Evolutionary conservation across 2,113 vertebrate species (phyloP), one percentile per base, ranked within the genome.

Genomic region (Petaurus breviceps): DNA sequence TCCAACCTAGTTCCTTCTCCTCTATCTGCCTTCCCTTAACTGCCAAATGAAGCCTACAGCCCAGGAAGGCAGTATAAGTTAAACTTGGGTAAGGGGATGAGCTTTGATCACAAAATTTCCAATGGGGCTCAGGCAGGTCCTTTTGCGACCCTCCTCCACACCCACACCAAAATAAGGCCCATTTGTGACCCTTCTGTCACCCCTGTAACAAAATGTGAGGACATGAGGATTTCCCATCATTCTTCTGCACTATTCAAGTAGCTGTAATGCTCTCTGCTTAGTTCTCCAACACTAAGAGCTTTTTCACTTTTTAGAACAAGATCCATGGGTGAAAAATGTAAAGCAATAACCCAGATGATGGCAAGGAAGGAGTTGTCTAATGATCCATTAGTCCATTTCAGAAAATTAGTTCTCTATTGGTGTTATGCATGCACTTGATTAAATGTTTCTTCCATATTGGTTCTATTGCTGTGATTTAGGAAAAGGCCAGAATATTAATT

Each of bases 61-160:
- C 98, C 97, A 97, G 97, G 97, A 98, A 98, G 97, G 97, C 98
- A 97, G 92, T 16, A 91, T 95, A 96, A 97, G 54, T 55, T 55
- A 55, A 25, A 55, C 7, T 26, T 55, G 54, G 8, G 24, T 55
- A 68, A 68, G 12, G 31, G 12, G 57, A 61, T 0, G 3, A 61
- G 28, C 57, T 31, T 31, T 26, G 3, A 12, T 37, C 28, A 37
- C 61, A 68, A 37, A 68, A 10, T 3, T 28, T 61, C 31, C 61
- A 68, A 68, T 37, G 61, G 1, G 3, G 1, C 31, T 16, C 12
- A 68, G 31, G 61, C 12, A 68, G 31, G 61, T 31, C 31, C 11
- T 37, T 68, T 37, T 4, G 28, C 37, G 61, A 61, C 26, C 8
- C 57, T 31, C 3, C 1, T 61, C 28, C 10, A 61, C 2, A 14